These are phyloP conservation scores for Melopsittacus undulatus DNA, from an alignment of 2,797 vertebrate genomes.

Conservation along the genomic window DNA sequence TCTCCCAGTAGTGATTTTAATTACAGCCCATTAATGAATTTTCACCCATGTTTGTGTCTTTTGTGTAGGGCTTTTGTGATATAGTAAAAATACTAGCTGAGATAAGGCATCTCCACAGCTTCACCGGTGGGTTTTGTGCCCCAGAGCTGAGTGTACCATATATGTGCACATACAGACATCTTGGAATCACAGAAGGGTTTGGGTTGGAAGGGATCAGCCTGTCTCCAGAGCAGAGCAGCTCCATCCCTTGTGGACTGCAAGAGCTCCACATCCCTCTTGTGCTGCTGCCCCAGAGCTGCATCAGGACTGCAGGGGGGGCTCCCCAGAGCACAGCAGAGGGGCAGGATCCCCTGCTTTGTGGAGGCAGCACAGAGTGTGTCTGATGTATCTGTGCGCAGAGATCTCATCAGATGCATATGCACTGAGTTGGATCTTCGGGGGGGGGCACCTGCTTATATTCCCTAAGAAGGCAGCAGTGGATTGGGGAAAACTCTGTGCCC, in stretches of 20 bases:
- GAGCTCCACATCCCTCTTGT: not conserved
- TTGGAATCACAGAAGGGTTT: not conserved
- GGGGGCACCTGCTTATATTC: not conserved
- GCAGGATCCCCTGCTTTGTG: not conserved
- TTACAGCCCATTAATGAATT: not conserved
- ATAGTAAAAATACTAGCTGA: not conserved
- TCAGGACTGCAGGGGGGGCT: not conserved
- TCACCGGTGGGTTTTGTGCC: not conserved
- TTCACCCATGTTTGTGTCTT: not conserved
- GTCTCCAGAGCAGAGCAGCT: not conserved
- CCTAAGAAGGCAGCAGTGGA: not conserved
- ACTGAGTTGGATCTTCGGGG: fast-evolving
- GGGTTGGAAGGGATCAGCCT: not conserved
- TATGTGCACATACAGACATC: fast-evolving
- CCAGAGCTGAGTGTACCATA: fast-evolving
- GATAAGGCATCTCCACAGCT: not conserved
- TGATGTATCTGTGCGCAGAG: not conserved
- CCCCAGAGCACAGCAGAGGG: not conserved
- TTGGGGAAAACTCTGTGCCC: not conserved
- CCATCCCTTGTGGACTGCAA: not conserved
- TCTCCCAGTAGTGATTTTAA: not conserved
- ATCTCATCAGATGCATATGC: fast-evolving
- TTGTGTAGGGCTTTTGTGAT: not conserved
- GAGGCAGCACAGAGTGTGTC: no score
- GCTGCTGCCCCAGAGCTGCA: not conserved